Evolutionary conservation across 2,888 invertebrate species (phyloP).

Genomic region (Geotrupes spiniger): DNA sequence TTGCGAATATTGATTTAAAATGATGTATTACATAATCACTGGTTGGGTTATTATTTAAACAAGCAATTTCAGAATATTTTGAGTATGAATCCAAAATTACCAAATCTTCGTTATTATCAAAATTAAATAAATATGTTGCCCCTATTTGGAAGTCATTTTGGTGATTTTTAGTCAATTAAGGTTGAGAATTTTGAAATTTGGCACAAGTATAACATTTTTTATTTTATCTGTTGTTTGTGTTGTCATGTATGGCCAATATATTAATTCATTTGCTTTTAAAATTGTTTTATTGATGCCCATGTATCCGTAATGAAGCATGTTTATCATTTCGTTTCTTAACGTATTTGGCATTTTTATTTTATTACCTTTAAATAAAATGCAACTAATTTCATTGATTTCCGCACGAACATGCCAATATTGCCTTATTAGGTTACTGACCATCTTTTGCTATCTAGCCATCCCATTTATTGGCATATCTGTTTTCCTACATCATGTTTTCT

Average conservation of each 20-base stretch:
- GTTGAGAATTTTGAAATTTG: background rate
- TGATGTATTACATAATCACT: background rate
- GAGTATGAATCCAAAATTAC: background rate
- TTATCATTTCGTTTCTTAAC: background rate
- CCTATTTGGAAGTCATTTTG: background rate
- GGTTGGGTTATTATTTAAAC: background rate
- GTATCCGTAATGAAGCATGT: background rate
- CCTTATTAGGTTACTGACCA: background rate
- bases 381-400: background rate
- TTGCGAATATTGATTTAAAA: too few relatives aligned
- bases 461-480: too few relatives aligned
- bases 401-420: background rate
- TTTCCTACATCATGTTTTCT: too few relatives aligned
- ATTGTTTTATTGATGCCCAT: background rate
- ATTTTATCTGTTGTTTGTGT: background rate
- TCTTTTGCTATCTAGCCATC: too few relatives aligned
- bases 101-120: background rate
- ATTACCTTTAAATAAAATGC: background rate
- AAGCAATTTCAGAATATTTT: background rate
- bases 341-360: background rate
- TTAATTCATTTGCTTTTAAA: background rate
- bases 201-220: too few relatives aligned
- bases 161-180: background rate
- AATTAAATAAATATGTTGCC: background rate
- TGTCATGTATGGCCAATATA: background rate